These are phyloP conservation scores for Papilio xuthus DNA, from an alignment of 1,140 invertebrate genomes.

Conservation along the genomic window DNA sequence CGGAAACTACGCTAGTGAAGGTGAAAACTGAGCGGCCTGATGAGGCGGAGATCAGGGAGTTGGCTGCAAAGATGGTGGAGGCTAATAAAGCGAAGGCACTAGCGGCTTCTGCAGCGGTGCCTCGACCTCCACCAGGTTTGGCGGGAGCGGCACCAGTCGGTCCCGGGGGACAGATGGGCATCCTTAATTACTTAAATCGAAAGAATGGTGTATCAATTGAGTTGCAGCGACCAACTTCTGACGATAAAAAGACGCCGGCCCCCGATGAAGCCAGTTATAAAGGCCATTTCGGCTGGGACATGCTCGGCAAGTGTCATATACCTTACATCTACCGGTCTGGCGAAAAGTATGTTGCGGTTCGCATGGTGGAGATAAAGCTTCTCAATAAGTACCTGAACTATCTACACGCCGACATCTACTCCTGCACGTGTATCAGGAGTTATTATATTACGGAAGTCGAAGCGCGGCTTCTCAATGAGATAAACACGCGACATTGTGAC, in stretches of 20 bases:
- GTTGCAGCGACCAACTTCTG: slow-evolving; percentile 56
- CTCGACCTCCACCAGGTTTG: slow-evolving; percentile 63
- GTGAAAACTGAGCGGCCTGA: slow-evolving; percentile 93
- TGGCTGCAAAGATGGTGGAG: slow-evolving; percentile 93
- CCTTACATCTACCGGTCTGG: slow-evolving; percentile 92
- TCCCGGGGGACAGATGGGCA: slow-evolving; percentile 81
- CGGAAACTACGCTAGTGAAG: slow-evolving; percentile 64
- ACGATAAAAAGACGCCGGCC: slow-evolving; percentile 81
- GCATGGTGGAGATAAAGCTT: slow-evolving; percentile 94
- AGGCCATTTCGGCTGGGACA: slow-evolving; percentile 95
- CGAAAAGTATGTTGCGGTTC: slow-evolving; percentile 94
- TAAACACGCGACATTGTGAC: slow-evolving; percentile 96
- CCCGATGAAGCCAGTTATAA: slow-evolving; percentile 90
- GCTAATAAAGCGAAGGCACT: slow-evolving; percentile 89
- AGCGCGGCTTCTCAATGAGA: slow-evolving; percentile 94
- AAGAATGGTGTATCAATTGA: slow-evolving; percentile 65
- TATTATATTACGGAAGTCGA: slow-evolving; percentile 96
- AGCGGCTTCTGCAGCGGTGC: slow-evolving; percentile 76
- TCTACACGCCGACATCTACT: slow-evolving; percentile 91
- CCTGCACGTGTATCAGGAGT: slow-evolving; percentile 94
- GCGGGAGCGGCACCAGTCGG: slow-evolving; percentile 63
- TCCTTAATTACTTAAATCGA: slow-evolving; percentile 83
- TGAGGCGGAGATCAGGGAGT: slow-evolving; percentile 92
- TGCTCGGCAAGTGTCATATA: slow-evolving; percentile 91
- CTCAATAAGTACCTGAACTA: slow-evolving; percentile 92